These are phyloP conservation scores for Grallaria varia DNA, from an alignment of 2,113 vertebrate species.

Conservation along the genomic window DNA sequence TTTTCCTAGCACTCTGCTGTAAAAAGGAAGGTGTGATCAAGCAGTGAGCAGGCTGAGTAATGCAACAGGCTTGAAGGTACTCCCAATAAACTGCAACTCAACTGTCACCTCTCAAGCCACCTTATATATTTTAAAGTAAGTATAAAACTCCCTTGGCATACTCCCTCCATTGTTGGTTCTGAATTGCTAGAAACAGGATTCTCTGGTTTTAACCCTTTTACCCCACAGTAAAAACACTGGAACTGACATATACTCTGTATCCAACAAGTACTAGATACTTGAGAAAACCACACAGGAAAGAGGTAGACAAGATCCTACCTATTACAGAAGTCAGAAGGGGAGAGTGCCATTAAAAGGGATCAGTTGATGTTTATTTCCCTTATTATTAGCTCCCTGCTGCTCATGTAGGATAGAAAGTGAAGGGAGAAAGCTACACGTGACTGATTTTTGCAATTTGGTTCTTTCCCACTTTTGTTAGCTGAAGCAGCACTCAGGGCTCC, in stretches of 20 bases:
- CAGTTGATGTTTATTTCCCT: neutral
- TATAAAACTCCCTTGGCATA: neutral
- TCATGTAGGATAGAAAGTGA: neutral
- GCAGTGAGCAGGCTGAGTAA: neutral
- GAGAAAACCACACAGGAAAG: neutral
- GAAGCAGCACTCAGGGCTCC: neutral
- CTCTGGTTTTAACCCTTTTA: neutral
- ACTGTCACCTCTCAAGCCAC: neutral
- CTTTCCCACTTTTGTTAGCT: neutral
- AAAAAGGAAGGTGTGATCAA: neutral
- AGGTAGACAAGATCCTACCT: neutral
- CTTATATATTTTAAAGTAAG: neutral
- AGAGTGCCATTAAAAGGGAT: neutral
- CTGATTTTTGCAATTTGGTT: neutral
- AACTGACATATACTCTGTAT: neutral
- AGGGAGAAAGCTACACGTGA: neutral
- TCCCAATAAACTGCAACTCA: neutral
- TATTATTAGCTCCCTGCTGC: neutral
- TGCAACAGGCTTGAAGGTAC: neutral
- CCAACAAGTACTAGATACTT: neutral
- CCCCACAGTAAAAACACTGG: neutral
- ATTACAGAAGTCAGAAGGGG: neutral
- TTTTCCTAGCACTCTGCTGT: neutral
- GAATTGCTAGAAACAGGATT: neutral
- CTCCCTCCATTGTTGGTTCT: neutral